phyloP scores from a whole-genome alignment of 2,797 vertebrate species.

The Oryzias dopingdopingensis region DNA sequence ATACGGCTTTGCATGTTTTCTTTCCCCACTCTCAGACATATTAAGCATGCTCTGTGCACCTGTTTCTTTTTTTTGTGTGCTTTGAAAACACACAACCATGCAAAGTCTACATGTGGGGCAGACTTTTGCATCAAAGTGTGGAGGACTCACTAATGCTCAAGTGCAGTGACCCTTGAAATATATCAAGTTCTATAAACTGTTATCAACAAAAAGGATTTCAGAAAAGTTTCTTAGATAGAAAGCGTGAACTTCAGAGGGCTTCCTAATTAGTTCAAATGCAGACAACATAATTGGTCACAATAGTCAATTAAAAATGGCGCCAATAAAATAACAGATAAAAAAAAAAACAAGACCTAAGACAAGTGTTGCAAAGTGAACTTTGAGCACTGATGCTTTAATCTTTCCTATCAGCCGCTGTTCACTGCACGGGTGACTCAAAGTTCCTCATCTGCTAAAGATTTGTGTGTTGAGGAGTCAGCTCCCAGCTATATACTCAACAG shows the following conservation, averaged over 20 bases:
- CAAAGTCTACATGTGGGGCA: too few relatives aligned
- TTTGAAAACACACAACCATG: too few relatives aligned
- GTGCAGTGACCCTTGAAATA: too few relatives aligned
- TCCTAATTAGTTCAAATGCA: neutral
- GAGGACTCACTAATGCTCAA: too few relatives aligned
- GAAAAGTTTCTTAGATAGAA: neutral
- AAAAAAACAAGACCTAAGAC: constrained; percentile 8
- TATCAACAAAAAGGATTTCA: too few relatives aligned
- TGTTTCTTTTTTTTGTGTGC: too few relatives aligned
- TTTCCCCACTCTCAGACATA: too few relatives aligned
- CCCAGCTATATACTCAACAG: constrained; percentile 40
- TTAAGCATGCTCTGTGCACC: too few relatives aligned
- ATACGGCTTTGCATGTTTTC: too few relatives aligned
- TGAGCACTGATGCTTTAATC: constrained; percentile 5
- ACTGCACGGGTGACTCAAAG: constrained; percentile 18
- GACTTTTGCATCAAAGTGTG: too few relatives aligned
- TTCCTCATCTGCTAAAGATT: constrained; percentile 48
- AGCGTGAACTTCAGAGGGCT: neutral
- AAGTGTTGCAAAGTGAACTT: constrained; percentile 2
- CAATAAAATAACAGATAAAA: constrained; percentile 12
- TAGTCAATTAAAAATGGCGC: neutral
- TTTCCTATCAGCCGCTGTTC: constrained; percentile 6
- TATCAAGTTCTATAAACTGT: too few relatives aligned
- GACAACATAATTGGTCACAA: neutral
- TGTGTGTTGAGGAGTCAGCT: constrained; percentile 35